phyloP scores from a whole-genome alignment of 2,888 invertebrate genomes.

The Druceiella hillmani region DNA sequence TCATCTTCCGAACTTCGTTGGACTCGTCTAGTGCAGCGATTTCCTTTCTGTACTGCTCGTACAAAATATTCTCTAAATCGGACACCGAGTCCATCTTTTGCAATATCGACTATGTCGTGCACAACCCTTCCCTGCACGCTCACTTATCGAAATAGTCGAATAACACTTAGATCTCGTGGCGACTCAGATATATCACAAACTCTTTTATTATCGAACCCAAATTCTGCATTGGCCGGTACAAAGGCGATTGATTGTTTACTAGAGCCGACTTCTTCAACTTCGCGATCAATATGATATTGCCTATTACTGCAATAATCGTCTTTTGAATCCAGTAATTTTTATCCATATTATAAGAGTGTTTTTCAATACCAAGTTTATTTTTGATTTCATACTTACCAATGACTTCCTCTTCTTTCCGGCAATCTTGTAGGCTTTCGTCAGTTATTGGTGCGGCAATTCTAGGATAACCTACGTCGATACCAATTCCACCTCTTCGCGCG shows the following conservation, averaged over 20 bases:
- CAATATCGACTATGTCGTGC: conserved; percentile 12
- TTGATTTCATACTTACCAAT: no score
- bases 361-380: background rate
- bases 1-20: no score
- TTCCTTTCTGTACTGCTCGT: conserved; percentile 6
- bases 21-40: no score
- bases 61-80: conserved; percentile 9
- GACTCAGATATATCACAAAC: conserved; percentile 7
- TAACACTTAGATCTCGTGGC: conserved; percentile 6
- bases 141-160: conserved; percentile 13
- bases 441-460: no score
- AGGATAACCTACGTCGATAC: no score
- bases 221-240: no score
- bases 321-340: conserved; percentile 5
- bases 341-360: conserved; percentile 4
- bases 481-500: no score
- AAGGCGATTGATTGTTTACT: no score
- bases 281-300: conserved; percentile 4
- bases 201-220: conserved; percentile 8
- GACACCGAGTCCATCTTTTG: conserved; percentile 11
- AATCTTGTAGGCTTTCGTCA: no score
- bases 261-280: conserved; percentile 1
- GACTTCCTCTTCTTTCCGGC: no score
- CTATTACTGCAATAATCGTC: conserved; percentile 5
- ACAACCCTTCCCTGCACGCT: conserved; percentile 12